These are phyloP conservation scores for Carcharodon carcharias DNA, from an alignment of 2,797 vertebrate genomes.

Conservation along the genomic window DNA sequence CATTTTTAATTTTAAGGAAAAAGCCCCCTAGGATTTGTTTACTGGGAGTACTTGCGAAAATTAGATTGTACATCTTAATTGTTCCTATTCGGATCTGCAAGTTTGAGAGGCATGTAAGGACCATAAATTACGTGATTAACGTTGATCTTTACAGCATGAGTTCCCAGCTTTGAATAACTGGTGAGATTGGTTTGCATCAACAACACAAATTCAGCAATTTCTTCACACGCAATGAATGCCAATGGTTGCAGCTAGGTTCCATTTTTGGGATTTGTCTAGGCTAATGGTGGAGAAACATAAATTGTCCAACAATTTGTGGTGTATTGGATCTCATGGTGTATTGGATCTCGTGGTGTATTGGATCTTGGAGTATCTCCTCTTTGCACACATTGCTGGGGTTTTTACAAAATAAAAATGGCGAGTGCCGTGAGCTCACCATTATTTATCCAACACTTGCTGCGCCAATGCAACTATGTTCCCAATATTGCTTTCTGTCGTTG, in stretches of 20 bases:
- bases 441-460: not conserved
- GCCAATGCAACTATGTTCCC: not conserved
- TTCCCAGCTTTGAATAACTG: not conserved
- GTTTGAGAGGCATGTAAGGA: too few species aligned
- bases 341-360: not conserved
- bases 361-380: not conserved
- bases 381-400: not conserved
- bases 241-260: not conserved
- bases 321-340: not conserved
- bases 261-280: not conserved
- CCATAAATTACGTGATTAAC: too few species aligned
- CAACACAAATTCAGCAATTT: not conserved
- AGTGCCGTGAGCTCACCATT: not conserved
- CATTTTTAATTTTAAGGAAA: too few species aligned
- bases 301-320: not conserved
- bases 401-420: not conserved
- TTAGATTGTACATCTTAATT: too few species aligned
- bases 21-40: too few species aligned
- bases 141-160: not conserved
- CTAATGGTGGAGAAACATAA: not conserved
- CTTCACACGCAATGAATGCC: not conserved
- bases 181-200: not conserved
- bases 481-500: not conserved
- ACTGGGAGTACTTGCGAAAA: too few species aligned
- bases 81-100: too few species aligned